A percentile compares a stretch with the other conserved stretches of the same genome.
Evolutionary conservation across 2,888 invertebrate genomes (phyloP).

Genomic region (Drepana falcataria): DNA sequence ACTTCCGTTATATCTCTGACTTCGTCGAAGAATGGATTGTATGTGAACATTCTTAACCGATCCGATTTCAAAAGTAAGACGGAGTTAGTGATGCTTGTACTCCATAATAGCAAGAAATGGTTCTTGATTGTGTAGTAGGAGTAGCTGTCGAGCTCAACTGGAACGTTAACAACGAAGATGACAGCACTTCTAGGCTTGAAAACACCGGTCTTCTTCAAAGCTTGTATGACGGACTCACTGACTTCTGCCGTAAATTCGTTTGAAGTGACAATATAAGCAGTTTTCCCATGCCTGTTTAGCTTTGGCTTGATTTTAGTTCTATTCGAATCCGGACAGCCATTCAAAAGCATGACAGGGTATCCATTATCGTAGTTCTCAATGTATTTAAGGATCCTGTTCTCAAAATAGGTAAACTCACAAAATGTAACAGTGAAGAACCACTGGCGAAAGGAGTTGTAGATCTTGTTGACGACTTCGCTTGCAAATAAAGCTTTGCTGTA

Average conservation of each 20-base stretch:
- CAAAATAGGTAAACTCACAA: conserved; percentile 69
- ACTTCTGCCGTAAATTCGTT: conserved; percentile 44
- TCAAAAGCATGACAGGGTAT: conserved; percentile 62
- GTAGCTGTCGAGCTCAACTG: conserved; percentile 48
- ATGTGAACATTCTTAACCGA: conserved; percentile 65
- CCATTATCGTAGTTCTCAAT: conserved; percentile 57
- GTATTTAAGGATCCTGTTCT: conserved; percentile 63
- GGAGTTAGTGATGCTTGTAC: conserved; percentile 72
- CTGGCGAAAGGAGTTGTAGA: conserved; percentile 59
- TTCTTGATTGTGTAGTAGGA: conserved; percentile 54
- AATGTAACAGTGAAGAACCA: conserved; percentile 69
- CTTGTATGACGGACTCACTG: conserved; percentile 50
- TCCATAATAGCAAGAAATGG: conserved; percentile 74
- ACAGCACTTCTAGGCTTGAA: conserved; percentile 65
- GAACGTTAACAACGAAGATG: conserved; percentile 57
- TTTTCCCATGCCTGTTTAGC: conserved; percentile 60
- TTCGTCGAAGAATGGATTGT: conserved; percentile 67
- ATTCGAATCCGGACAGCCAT: conserved; percentile 50
- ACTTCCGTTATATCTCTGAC: conserved; percentile 58
- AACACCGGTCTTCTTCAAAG: conserved; percentile 55
- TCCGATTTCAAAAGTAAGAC: conserved; percentile 52
- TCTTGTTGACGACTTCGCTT: conserved; percentile 53
- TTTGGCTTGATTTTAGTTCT: conserved; percentile 51
- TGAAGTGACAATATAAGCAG: conserved; percentile 62
- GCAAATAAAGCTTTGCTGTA: conserved; percentile 50